Evolutionary conservation across 2,113 vertebrate species (phyloP).

Genomic region (Asarcornis scutulata): DNA sequence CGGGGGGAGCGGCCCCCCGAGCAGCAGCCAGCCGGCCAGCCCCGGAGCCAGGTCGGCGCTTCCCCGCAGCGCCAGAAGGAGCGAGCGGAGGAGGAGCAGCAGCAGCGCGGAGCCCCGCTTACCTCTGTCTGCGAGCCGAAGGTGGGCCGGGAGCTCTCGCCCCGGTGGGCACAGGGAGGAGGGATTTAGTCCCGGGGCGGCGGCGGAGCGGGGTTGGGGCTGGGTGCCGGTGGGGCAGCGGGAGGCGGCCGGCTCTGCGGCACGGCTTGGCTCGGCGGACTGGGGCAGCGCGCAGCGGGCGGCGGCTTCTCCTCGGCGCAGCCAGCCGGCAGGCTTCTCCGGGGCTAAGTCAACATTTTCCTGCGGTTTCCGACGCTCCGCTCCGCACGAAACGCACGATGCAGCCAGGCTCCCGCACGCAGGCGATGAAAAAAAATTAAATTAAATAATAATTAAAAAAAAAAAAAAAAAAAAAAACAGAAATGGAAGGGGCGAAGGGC

Average conservation of each 20-base stretch:
- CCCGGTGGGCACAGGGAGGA: too few species aligned
- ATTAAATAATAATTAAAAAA: neutral
- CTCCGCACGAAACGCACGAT: conserved; percentile 69
- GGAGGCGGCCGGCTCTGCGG: neutral
- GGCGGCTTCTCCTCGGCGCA: conserved; percentile 60
- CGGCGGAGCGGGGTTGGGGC: neutral
- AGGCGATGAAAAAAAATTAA: neutral
- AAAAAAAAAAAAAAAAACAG: neutral
- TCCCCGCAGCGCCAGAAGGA: too few species aligned
- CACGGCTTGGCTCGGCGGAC: conserved; percentile 27
- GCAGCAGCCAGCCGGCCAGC: too few species aligned
- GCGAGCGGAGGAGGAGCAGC: neutral
- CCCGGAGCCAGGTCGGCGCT: too few species aligned
- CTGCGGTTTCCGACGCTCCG: conserved; percentile 77
- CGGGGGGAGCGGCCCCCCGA: too few species aligned
- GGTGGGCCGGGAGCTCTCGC: neutral
- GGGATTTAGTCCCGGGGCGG: neutral
- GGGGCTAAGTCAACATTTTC: conserved; percentile 86
- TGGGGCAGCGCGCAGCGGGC: conserved; percentile 27
- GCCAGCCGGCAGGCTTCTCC: conserved; percentile 71
- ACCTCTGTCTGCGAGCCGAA: conserved; percentile 19
- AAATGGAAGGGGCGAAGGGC: neutral
- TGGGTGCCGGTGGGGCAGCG: too few species aligned
- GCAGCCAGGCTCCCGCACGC: conserved; percentile 28
- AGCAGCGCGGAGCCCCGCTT: neutral